phyloP scores from a whole-genome alignment of 2,888 invertebrate genomes.

The Conchocele bisecta region DNA sequence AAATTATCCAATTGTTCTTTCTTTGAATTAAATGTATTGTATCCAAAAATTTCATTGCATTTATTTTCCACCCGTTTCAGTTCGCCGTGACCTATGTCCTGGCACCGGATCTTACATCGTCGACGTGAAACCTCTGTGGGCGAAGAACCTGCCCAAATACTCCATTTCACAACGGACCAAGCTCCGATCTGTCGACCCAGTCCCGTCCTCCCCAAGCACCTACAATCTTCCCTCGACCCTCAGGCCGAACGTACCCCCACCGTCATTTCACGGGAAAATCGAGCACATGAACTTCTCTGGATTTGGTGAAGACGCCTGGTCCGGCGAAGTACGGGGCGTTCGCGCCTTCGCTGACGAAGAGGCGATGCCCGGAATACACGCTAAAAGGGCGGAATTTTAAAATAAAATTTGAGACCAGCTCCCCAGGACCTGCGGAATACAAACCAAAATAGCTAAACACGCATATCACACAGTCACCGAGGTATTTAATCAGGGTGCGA shows the following conservation, averaged over 20 bases:
- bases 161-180: conserved; percentile 63
- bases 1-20: too few relatives aligned
- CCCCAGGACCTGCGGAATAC: conserved; percentile 73
- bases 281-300: conserved; percentile 62
- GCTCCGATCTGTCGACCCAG: conserved; percentile 49
- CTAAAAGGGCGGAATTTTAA: conserved; percentile 55
- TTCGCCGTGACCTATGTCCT: conserved; percentile 49
- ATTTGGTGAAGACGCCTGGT: conserved; percentile 70
- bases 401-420: conserved; percentile 49
- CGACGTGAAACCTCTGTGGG: conserved; percentile 53
- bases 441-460: conserved; percentile 58
- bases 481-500: conserved; percentile 67
- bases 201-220: conserved; percentile 66
- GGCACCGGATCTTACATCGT: conserved; percentile 66
- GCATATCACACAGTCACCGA: conserved; percentile 60
- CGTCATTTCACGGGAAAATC: conserved; percentile 47
- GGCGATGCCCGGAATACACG: conserved; percentile 62
- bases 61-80: too few relatives aligned
- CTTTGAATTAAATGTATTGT: too few relatives aligned
- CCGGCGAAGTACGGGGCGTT: conserved; percentile 63
- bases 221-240: conserved; percentile 66
- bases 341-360: conserved; percentile 46
- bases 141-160: conserved; percentile 65
- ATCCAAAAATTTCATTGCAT: too few relatives aligned
- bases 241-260: conserved; percentile 59